Percentiles rank a stretch among this genome's conserved stretches.
phyloP scores from a whole-genome alignment of 2,797 vertebrate species.

The Sylvilagus floridanus region DNA sequence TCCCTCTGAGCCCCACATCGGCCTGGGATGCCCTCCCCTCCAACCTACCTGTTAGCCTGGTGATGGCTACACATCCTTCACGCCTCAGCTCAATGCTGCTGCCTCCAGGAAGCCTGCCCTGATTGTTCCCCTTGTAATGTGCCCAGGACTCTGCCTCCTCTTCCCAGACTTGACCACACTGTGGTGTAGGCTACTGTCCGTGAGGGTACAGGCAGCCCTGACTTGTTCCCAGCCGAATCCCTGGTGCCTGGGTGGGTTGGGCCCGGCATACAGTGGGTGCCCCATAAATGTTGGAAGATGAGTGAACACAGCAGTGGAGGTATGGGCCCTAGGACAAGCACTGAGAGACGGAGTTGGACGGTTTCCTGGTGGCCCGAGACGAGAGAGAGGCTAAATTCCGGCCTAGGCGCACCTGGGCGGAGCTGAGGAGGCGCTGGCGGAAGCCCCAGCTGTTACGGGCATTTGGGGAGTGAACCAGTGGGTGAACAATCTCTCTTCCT shows the following conservation, averaged over 20 bases:
- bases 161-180: neutral
- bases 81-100: neutral
- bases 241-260: neutral
- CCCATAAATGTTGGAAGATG: neutral
- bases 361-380: neutral
- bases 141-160: neutral
- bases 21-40: neutral
- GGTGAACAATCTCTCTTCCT: no score
- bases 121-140: neutral
- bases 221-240: neutral
- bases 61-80: neutral
- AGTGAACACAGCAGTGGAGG: neutral
- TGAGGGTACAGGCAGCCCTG: neutral
- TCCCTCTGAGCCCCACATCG: no score
- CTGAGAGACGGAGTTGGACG: neutral
- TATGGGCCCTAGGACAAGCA: neutral
- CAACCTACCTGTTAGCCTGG: neutral
- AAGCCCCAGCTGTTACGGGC: no score
- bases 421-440: neutral
- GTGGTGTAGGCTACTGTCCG: neutral
- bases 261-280: neutral
- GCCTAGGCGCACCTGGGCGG: neutral
- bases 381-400: neutral
- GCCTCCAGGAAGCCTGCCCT: conserved; percentile 47
- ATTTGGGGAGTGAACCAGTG: no score